Evolutionary conservation across 2,888 invertebrate species (phyloP).

Genomic region (Spisula subtruncata): DNA sequence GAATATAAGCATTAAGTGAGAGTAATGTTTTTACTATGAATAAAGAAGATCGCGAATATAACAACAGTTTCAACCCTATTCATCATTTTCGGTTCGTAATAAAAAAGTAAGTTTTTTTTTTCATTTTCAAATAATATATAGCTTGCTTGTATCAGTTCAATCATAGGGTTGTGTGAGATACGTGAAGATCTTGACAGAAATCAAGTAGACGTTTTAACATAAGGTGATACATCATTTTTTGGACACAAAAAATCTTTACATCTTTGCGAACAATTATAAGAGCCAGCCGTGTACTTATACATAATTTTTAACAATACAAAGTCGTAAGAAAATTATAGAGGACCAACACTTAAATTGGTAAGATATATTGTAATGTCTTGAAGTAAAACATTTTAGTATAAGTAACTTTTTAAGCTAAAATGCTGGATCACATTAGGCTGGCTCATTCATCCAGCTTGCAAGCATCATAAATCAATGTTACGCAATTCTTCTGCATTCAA

Average conservation of each 20-base stretch:
- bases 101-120: constrained; percentile 9
- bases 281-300: neutral
- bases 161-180: constrained; percentile 7
- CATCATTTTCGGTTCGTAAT: constrained; percentile 4
- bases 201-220: constrained; percentile 11
- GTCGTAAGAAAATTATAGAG: neutral
- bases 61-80: neutral
- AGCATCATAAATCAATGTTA: too few species aligned
- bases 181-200: constrained; percentile 20
- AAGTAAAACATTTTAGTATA: too few species aligned
- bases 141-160: constrained; percentile 19
- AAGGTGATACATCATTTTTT: constrained; percentile 24
- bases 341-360: neutral
- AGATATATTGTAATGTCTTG: neutral
- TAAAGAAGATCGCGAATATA: neutral
- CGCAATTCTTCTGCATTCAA: too few species aligned
- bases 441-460: too few species aligned
- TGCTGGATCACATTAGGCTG: too few species aligned
- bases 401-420: too few species aligned
- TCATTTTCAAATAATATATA: neutral
- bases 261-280: neutral
- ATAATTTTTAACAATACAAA: neutral
- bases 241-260: neutral
- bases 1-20: neutral
- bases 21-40: neutral